phyloP scores from a whole-genome alignment of 2,888 invertebrate species.

The Trissolcus japonicus region DNA sequence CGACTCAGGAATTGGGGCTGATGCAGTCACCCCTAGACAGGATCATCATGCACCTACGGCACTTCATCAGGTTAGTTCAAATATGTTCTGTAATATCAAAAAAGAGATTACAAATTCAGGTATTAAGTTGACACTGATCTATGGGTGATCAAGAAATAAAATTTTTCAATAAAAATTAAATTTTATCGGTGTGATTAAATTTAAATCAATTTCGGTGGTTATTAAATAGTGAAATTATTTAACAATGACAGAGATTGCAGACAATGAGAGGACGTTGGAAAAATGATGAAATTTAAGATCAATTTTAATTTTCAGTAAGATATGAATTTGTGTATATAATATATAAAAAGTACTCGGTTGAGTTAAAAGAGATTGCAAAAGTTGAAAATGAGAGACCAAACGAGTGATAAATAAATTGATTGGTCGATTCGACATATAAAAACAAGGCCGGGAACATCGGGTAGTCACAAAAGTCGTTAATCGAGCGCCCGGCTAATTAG shows the following conservation, averaged over 20 bases:
- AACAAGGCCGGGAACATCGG: constrained; percentile 5
- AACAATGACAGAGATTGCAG: too few relatives aligned
- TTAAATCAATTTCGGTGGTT: too few relatives aligned
- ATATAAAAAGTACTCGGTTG: too few relatives aligned
- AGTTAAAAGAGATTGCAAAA: neutral
- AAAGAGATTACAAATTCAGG: neutral
- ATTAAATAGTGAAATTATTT: too few relatives aligned
- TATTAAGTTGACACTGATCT: neutral
- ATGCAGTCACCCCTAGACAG: constrained; percentile 88
- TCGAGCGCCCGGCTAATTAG: constrained; percentile 12
- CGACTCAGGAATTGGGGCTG: constrained; percentile 96
- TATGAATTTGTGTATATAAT: too few relatives aligned
- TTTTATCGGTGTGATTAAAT: too few relatives aligned
- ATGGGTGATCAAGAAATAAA: neutral
- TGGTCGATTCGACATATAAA: constrained; percentile 20
- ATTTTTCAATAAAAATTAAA: too few relatives aligned
- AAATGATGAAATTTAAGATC: too few relatives aligned
- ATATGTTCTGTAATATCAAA: too few relatives aligned
- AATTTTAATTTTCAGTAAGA: too few relatives aligned
- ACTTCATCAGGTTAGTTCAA: constrained; percentile 87
- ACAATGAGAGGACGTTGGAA: too few relatives aligned
- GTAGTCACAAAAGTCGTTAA: constrained; percentile 20
- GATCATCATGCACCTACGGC: constrained; percentile 82
- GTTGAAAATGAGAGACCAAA: neutral
- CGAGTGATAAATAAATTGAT: neutral